phyloP scores from a whole-genome alignment of 2,888 invertebrate species.

The Hypsopygia costalis region DNA sequence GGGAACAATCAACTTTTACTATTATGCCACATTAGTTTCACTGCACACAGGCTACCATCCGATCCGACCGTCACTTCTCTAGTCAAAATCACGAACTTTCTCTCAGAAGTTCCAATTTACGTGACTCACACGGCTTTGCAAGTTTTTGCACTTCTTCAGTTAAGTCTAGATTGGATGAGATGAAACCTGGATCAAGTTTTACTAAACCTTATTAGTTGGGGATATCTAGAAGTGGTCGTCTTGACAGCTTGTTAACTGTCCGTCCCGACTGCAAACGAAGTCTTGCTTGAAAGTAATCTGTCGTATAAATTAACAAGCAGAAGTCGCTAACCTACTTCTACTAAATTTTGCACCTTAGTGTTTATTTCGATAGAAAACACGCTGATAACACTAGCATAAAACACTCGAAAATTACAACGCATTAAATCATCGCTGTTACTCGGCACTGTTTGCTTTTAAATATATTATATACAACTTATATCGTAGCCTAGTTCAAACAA shows the following conservation, averaged over 20 bases:
- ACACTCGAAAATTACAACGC: constrained; percentile 30
- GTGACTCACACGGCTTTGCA: constrained; percentile 3
- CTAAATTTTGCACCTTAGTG: constrained; percentile 19
- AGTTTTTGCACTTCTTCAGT: background rate
- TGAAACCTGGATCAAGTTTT: too few species aligned
- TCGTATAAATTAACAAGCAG: constrained; percentile 27
- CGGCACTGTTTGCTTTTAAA: constrained; percentile 14
- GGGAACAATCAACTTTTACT: constrained; percentile 35
- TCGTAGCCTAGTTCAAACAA: background rate
- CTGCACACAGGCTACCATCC: too few species aligned
- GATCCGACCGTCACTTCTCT: too few species aligned
- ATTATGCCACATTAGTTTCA: constrained; percentile 15
- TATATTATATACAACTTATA: background rate
- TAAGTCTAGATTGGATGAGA: too few species aligned
- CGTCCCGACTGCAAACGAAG: constrained; percentile 18
- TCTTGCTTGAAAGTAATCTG: constrained; percentile 21
- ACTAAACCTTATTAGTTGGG: too few species aligned
- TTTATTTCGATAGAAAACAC: constrained; percentile 24
- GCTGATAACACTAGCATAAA: constrained; percentile 37
- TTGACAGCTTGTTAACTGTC: constrained; percentile 16
- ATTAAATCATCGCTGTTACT: too few species aligned
- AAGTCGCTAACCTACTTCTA: constrained; percentile 23
- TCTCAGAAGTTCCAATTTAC: constrained; percentile 20
- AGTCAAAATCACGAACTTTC: constrained; percentile 46
- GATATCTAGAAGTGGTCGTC: too few species aligned